Conservation (phyloP, 2,113 vertebrate genomes). For the Galeopterus variegatus region DNA sequence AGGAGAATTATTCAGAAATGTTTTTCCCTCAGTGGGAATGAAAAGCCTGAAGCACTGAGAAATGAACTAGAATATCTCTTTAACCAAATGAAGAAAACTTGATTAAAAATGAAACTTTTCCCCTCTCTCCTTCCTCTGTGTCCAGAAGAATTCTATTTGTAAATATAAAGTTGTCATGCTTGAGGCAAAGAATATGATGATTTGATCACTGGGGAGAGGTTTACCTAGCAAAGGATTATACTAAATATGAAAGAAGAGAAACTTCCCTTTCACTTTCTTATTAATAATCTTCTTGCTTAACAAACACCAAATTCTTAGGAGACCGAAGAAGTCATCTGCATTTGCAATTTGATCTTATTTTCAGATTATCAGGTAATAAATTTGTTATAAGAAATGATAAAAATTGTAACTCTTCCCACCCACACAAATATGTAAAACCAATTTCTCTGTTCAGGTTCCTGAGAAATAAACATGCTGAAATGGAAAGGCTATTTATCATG, state of each 20-base stretch:
- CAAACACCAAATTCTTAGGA: slow-evolving; percentile 38
- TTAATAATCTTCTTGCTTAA: slow-evolving; percentile 67
- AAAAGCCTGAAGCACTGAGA: not conserved
- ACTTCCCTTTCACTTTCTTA: slow-evolving; percentile 64
- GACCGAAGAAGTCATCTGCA: slow-evolving; percentile 58
- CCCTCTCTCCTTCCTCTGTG: not conserved
- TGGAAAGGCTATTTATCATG: slow-evolving; percentile 79
- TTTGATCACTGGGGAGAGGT: slow-evolving; percentile 65
- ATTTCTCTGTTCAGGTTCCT: slow-evolving; percentile 75
- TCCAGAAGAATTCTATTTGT: slow-evolving; percentile 58
- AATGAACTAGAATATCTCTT: not conserved
- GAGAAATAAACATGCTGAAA: slow-evolving; percentile 76
- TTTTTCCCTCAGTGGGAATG: slow-evolving; percentile 15
- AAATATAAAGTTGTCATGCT: slow-evolving; percentile 70
- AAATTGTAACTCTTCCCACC: slow-evolving; percentile 72
- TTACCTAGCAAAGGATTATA: slow-evolving; percentile 38
- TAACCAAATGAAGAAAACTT: slow-evolving; percentile 36
- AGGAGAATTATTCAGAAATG: slow-evolving; percentile 11
- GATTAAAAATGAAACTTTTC: slow-evolving; percentile 7
- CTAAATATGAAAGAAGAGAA: slow-evolving; percentile 64
- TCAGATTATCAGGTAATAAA: slow-evolving; percentile 71
- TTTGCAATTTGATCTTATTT: slow-evolving; percentile 77
- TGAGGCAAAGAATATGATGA: slow-evolving; percentile 65
- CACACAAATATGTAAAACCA: slow-evolving; percentile 68
- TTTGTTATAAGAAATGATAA: slow-evolving; percentile 80